Conservation (phyloP, 2,113 vertebrate species). For the Andinoacara biseriatus region DNA sequence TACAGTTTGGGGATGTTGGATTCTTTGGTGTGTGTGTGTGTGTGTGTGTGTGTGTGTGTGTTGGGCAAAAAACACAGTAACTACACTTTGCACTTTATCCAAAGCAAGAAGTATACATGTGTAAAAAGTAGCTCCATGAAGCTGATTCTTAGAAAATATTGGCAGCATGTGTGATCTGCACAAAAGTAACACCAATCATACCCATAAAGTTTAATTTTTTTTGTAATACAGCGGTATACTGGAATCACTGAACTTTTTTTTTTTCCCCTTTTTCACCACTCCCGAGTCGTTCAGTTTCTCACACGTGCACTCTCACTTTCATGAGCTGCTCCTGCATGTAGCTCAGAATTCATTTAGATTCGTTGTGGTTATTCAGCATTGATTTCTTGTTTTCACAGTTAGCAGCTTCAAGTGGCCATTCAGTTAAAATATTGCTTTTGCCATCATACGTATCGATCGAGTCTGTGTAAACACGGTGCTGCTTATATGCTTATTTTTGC, state of each 20-base stretch:
- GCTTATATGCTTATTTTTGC: slow-evolving; percentile 43
- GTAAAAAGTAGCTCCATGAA: slow-evolving; percentile 1
- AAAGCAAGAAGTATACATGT: neutral
- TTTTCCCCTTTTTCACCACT: neutral
- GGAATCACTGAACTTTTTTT: neutral
- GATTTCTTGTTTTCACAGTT: slow-evolving; percentile 48
- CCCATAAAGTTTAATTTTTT: neutral
- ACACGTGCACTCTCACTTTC: slow-evolving; percentile 20
- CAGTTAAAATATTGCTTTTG: slow-evolving; percentile 53
- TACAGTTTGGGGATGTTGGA: slow-evolving; percentile 66
- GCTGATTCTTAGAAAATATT: neutral
- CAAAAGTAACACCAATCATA: neutral
- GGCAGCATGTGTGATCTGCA: neutral
- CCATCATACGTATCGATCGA: slow-evolving; percentile 49
- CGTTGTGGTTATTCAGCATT: slow-evolving; percentile 40
- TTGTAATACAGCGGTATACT: neutral
- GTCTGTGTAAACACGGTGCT: slow-evolving; percentile 18
- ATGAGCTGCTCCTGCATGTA: slow-evolving; percentile 11
- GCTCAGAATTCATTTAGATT: slow-evolving; percentile 34
- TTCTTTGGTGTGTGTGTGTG: slow-evolving; percentile 47
- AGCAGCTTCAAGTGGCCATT: slow-evolving; percentile 38
- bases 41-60: neutral
- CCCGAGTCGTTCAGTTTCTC: slow-evolving; percentile 8
- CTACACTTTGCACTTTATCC: slow-evolving; percentile 13
- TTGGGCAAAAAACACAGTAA: neutral